A percentile compares a stretch with the other conserved stretches of the same genome.
Conservation (phyloP, 2,113 vertebrate species). For the Planiliza haematocheilus region DNA sequence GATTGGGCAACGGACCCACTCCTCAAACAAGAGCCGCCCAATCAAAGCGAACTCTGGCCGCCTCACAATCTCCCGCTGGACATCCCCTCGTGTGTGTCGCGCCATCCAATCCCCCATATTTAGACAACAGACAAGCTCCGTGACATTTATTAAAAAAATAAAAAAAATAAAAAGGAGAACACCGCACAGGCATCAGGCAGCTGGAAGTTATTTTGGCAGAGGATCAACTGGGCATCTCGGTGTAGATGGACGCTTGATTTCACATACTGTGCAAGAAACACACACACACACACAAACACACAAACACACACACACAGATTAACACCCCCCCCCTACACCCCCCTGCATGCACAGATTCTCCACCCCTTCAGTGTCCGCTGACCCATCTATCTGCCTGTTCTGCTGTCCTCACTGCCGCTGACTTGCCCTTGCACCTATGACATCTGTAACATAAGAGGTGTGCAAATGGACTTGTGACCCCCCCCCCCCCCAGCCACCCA, state of each 20-base stretch:
- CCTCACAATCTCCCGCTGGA: slow-evolving; percentile 58
- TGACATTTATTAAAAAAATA: slow-evolving; percentile 74
- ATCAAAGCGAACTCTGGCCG: slow-evolving; percentile 61
- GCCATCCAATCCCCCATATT: slow-evolving; percentile 73
- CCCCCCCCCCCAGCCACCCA: too few species aligned
- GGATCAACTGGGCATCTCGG: slow-evolving; percentile 74
- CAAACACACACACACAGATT: slow-evolving; percentile 28
- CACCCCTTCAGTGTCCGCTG: slow-evolving; percentile 3
- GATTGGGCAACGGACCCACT: slow-evolving; percentile 74
- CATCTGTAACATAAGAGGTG: slow-evolving; percentile 62
- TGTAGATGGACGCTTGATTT: slow-evolving; percentile 64
- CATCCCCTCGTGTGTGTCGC: slow-evolving; percentile 62
- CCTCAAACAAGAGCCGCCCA: slow-evolving; percentile 64
- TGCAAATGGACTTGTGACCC: slow-evolving; percentile 9
- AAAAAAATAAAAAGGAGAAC: slow-evolving; percentile 64
- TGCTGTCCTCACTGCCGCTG: slow-evolving; percentile 31
- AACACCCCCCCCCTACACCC: slow-evolving; percentile 28
- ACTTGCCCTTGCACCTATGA: slow-evolving; percentile 60
- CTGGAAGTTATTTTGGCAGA: slow-evolving; percentile 76
- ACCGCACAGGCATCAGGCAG: slow-evolving; percentile 48
- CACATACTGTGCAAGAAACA: slow-evolving; percentile 22
- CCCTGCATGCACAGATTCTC: slow-evolving; percentile 24
- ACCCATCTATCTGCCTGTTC: slow-evolving; percentile 34
- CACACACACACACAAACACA: not conserved
- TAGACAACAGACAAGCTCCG: slow-evolving; percentile 76